These are phyloP conservation scores for Anodontia alba DNA, from an alignment of 2,888 invertebrate species.

Conservation along the genomic window DNA sequence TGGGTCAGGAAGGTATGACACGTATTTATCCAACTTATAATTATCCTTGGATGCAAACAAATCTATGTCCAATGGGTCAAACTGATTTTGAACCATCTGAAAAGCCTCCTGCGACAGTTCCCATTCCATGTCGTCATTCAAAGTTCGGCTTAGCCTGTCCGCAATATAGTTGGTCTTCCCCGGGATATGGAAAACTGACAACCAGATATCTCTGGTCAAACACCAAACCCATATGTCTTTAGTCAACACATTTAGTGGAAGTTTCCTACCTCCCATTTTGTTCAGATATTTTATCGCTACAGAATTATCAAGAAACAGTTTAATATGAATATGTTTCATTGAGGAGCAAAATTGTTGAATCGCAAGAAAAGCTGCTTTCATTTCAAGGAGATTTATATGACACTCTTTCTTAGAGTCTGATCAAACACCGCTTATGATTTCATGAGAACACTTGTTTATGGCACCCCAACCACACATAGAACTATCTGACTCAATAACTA, in stretches of 20 bases:
- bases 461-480: conserved; percentile 19
- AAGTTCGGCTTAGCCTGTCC: neutral
- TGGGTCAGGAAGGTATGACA: no score
- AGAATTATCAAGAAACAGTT: conserved; percentile 41
- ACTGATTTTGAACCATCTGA: no score
- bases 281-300: no score
- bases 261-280: conserved; percentile 30
- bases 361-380: conserved; percentile 38
- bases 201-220: neutral
- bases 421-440: conserved; percentile 22
- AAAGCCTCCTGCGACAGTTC: no score
- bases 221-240: conserved; percentile 31
- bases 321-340: conserved; percentile 29
- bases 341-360: conserved; percentile 23
- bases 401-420: conserved; percentile 7
- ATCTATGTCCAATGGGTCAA: no score
- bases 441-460: neutral
- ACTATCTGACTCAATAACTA: conserved; percentile 15
- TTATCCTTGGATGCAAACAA: no score
- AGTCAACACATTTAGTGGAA: conserved; percentile 1
- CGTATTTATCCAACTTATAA: no score
- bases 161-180: neutral
- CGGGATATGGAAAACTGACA: neutral
- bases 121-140: neutral
- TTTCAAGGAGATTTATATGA: conserved; percentile 58